These are phyloP conservation scores for Aegithalos caudatus DNA, from an alignment of 2,113 vertebrate genomes.

Conservation along the genomic window DNA sequence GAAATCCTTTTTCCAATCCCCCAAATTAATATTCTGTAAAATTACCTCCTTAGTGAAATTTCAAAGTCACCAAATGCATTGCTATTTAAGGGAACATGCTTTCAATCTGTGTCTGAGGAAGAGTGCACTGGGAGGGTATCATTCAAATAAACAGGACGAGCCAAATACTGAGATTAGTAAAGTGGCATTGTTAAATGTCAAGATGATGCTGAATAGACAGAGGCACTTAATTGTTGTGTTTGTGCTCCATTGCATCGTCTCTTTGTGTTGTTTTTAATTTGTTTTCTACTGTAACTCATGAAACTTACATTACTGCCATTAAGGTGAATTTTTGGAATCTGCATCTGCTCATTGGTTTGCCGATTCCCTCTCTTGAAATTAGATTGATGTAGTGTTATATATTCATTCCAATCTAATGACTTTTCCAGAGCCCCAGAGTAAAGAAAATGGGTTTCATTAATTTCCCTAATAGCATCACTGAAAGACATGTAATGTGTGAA, in stretches of 20 bases:
- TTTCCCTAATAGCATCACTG: conserved; percentile 70
- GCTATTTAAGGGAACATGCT: not conserved
- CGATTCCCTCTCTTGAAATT: conserved; percentile 68
- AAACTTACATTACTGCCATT: conserved; percentile 63
- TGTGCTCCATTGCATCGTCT: conserved; percentile 52
- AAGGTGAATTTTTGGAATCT: conserved; percentile 61
- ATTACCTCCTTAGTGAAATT: not conserved
- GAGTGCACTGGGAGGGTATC: not conserved
- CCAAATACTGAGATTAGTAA: conserved; percentile 38
- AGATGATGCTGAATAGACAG: conserved; percentile 38
- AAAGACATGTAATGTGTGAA: conserved; percentile 53
- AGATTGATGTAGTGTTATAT: conserved; percentile 68
- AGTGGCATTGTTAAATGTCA: conserved; percentile 57
- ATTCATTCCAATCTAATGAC: conserved; percentile 69
- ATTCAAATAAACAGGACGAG: not conserved
- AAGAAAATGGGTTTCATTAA: conserved; percentile 70
- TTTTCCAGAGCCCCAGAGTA: conserved; percentile 65
- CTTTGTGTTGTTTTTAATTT: conserved; percentile 67
- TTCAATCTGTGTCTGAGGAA: not conserved
- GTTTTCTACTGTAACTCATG: conserved; percentile 63
- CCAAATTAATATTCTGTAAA: not conserved
- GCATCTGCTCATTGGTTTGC: conserved; percentile 60
- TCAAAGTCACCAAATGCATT: not conserved
- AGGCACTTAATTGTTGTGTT: conserved; percentile 42
- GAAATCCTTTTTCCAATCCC: not conserved